Evolutionary conservation across 2,113 vertebrate species (phyloP).

Genomic region (Callipepla squamata): DNA sequence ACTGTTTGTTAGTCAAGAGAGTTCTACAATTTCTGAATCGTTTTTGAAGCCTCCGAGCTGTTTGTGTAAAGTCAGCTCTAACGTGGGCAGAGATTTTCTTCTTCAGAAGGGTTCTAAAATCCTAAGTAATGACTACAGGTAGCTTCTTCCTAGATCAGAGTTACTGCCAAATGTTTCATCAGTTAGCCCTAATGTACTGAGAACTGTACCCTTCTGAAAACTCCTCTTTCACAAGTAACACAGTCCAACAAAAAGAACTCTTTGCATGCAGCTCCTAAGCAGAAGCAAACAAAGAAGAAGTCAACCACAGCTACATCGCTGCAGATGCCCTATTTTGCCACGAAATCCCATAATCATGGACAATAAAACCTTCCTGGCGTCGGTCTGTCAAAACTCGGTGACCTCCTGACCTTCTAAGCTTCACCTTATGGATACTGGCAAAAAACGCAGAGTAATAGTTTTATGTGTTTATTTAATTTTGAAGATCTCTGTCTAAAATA

Average conservation of each 20-base stretch:
- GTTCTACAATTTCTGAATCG: background rate
- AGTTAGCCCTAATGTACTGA: background rate
- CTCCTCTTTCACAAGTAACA: background rate
- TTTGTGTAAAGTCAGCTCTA: background rate
- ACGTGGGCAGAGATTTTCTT: background rate
- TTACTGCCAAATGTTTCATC: background rate
- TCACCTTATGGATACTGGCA: background rate
- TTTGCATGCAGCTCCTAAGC: background rate
- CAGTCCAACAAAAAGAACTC: background rate
- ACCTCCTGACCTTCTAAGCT: background rate
- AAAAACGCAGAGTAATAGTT: background rate
- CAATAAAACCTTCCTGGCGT: background rate
- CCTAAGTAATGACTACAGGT: background rate
- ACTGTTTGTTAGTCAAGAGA: background rate
- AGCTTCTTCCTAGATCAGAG: background rate
- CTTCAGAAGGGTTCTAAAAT: background rate
- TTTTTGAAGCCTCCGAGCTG: background rate
- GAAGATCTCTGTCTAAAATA: background rate
- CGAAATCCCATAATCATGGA: background rate
- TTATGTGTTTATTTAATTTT: background rate
- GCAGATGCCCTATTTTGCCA: background rate
- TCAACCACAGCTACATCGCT: background rate
- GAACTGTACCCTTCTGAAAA: background rate
- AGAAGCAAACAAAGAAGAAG: background rate
- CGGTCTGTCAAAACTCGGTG: background rate